Conservation (phyloP, 2,797 vertebrate genomes). For the Bryconaethiops microstoma region DNA sequence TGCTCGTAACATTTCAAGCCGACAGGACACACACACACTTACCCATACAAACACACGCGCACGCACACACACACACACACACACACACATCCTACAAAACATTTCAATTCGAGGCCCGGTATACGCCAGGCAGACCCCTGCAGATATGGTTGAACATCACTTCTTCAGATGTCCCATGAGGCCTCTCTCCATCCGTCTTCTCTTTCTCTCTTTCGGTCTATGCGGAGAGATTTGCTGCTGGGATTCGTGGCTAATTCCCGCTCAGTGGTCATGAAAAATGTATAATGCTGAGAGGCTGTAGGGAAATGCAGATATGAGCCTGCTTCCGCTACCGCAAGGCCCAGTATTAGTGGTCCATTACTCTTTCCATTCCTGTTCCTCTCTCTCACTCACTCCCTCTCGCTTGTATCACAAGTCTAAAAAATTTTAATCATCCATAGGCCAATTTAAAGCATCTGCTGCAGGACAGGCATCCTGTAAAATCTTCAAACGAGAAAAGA, state of each 20-base stretch:
- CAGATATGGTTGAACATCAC: slow-evolving; percentile 33
- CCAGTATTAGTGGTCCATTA: slow-evolving; percentile 76
- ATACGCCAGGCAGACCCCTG: slow-evolving; percentile 2
- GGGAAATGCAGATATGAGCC: slow-evolving; percentile 77
- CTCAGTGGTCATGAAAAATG: slow-evolving; percentile 83
- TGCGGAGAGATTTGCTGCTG: slow-evolving; percentile 76
- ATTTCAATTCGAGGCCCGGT: slow-evolving; percentile 32
- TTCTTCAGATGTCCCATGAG: slow-evolving; percentile 27
- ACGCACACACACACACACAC: not conserved
- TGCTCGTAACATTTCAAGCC: not conserved
- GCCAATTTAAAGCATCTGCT: not conserved
- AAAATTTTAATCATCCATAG: slow-evolving; percentile 5
- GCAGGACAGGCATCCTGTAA: slow-evolving; percentile 5
- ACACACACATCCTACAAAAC: slow-evolving; percentile 2
- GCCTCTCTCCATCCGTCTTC: slow-evolving; percentile 35
- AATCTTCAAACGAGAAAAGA: not conserved
- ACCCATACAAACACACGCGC: not conserved
- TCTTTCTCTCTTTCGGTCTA: slow-evolving; percentile 57
- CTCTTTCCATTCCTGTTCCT: slow-evolving; percentile 52
- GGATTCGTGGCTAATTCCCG: slow-evolving; percentile 77
- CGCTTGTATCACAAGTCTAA: slow-evolving; percentile 2
- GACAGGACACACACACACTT: not conserved
- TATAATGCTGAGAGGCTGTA: slow-evolving; percentile 74
- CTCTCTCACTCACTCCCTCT: slow-evolving; percentile 45
- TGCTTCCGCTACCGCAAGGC: slow-evolving; percentile 67